Evolutionary conservation across 2,113 vertebrate genomes (phyloP), one percentile per base, ranked within the genome.

Genomic region (Hippotragus niger): DNA sequence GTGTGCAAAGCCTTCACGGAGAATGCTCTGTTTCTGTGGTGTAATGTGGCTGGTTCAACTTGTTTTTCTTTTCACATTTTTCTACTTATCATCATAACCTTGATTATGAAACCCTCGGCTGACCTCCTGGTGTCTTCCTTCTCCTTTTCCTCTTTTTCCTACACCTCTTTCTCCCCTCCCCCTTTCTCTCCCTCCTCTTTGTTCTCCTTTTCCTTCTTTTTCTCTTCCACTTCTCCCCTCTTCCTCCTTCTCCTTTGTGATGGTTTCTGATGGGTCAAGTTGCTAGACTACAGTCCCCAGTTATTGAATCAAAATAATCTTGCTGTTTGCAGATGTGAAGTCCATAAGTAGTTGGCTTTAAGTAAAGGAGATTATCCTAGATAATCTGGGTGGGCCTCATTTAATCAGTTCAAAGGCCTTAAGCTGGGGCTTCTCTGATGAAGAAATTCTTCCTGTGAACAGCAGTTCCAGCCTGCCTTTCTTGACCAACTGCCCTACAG

Each of bases 281-380:
- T 92, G 29, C 31, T 94, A 47, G 43, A 19, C 84, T 89, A 50
- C 2, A 53, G 58, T 78, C 52, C 25, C 27, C 60, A 90, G 29
- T 91, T 91, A 91, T 19, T 93, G 50, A 93, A 27, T 94, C n/a
- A 74, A 82, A 91, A 40, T 87, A 81, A 88, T 64, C 47, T 87
- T 93, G n/a, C 58, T 82, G 60, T 91, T 97, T 84, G 57, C 84
- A 80, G 52, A 96, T 62, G 31, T 15, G 85, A 92, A 90, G 53
- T 52, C 33, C 57, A 78, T 84, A 92, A 50, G 53, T 55, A 78
- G 17, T 64, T 78, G 40, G 78, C 62, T 96, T 94, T 88, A 57
- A 83, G 36, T 76, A 36, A 87, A 36, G 60, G 83, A 57, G 16
- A 80, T 96, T 88, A 67, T 88, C 57, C 19, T 67, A 60, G 83